phyloP scores from a whole-genome alignment of 2,888 invertebrate species.

The Itoplectis maculator region DNA sequence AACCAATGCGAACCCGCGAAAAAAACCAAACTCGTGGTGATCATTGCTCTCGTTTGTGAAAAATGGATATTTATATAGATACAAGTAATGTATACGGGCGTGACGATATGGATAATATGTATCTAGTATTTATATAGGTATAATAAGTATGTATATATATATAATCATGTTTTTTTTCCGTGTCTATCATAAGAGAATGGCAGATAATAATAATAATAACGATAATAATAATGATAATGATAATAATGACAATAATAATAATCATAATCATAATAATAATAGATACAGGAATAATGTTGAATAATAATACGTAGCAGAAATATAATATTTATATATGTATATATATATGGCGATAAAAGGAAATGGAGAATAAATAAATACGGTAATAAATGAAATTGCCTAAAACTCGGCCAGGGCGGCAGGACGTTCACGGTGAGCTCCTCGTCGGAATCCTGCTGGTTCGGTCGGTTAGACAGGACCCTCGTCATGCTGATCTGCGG shows the following conservation, averaged over 20 bases:
- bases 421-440: constrained; percentile 84
- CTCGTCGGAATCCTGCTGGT: constrained; percentile 84
- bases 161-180: constrained; percentile 55
- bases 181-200: constrained; percentile 66
- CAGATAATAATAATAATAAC: constrained; percentile 66
- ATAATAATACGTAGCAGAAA: constrained; percentile 68
- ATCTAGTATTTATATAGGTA: constrained; percentile 53
- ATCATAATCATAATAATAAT: constrained; percentile 54
- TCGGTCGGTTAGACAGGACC: constrained; percentile 79
- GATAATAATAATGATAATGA: constrained; percentile 59
- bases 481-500: constrained; percentile 81
- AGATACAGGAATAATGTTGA: constrained; percentile 51
- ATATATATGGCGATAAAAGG: constrained; percentile 77
- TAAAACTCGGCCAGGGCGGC: constrained; percentile 84
- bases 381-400: constrained; percentile 85
- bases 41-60: constrained; percentile 57
- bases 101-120: constrained; percentile 58
- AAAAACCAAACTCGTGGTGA: constrained; percentile 41
- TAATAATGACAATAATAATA: constrained; percentile 46
- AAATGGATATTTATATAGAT: constrained; percentile 61
- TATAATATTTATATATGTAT: constrained; percentile 61
- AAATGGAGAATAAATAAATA: constrained; percentile 82
- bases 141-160: constrained; percentile 60
- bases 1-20: background rate
- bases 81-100: constrained; percentile 55